Percentiles rank a stretch among this genome's conserved stretches.
Evolutionary conservation across 2,888 invertebrate genomes (phyloP).

Genomic region (Bimastos eiseni): DNA sequence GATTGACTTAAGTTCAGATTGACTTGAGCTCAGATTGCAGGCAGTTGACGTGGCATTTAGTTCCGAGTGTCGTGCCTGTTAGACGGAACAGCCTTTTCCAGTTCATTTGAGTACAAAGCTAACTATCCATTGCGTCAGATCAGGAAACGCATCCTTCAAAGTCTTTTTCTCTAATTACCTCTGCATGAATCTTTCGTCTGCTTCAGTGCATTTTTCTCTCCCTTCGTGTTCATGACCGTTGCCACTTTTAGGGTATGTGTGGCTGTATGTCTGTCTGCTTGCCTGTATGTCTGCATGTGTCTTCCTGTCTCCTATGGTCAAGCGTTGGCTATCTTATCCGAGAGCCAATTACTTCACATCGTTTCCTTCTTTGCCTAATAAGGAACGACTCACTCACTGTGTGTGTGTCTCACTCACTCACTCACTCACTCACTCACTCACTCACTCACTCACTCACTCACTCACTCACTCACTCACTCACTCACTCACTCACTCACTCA

Average conservation of each 20-base stretch:
- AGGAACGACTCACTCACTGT: not conserved
- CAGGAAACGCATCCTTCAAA: not conserved
- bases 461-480: no score
- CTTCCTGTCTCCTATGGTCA: not conserved
- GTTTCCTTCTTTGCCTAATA: not conserved
- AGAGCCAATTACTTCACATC: slow-evolving; percentile 13
- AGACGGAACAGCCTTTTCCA: not conserved
- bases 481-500: not conserved
- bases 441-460: no score
- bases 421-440: no score
- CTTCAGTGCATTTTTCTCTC: not conserved
- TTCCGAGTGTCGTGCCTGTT: not conserved
- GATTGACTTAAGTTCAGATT: not conserved
- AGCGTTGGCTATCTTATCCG: not conserved
- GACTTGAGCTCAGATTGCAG: not conserved
- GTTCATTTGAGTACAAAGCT: not conserved
- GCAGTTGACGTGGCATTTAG: not conserved
- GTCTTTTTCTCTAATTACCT: not conserved
- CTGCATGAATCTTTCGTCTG: not conserved
- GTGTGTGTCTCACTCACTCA: no score
- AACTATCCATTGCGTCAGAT: not conserved
- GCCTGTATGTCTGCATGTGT: no score
- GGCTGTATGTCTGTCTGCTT: not conserved
- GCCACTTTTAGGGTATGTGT: no score
- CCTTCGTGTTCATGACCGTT: no score